Evolutionary conservation across 2,113 vertebrate genomes (phyloP).

Genomic region (Ceyx cyanopectus): DNA sequence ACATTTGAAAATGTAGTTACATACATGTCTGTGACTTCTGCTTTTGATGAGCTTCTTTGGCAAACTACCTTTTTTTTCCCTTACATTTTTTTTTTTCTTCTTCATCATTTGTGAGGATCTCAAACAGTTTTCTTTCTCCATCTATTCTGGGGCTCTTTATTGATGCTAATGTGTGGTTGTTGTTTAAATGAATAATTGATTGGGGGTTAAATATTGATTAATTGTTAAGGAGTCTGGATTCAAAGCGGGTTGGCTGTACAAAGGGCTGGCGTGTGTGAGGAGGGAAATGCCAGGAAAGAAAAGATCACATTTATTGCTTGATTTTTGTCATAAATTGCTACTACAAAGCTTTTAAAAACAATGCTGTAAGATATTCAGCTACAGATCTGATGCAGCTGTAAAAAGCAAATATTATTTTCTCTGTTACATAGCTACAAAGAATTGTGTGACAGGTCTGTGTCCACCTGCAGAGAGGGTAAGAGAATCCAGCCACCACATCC

Average conservation of each 20-base stretch:
- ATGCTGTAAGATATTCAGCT: neutral
- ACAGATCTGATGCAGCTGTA: neutral
- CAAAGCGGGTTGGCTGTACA: neutral
- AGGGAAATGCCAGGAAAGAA: neutral
- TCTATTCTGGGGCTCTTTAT: neutral
- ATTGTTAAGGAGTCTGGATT: neutral
- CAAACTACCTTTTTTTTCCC: neutral
- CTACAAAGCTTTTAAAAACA: neutral
- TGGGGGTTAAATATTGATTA: constrained; percentile 33
- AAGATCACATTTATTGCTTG: neutral
- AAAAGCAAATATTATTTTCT: neutral
- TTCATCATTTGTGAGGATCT: neutral
- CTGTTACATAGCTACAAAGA: accelerated
- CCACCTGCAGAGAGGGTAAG: neutral
- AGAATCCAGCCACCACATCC: neutral
- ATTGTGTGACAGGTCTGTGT: neutral
- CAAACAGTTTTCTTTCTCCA: neutral
- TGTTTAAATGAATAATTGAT: constrained; percentile 47
- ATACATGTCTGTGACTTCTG: neutral
- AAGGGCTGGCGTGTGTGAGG: neutral
- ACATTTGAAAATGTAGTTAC: neutral
- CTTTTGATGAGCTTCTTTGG: neutral
- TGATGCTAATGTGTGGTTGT: neutral
- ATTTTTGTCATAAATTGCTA: neutral
- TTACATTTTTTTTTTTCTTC: neutral